Base-by-base conservation (phyloP, 2,113 vertebrate species). In the Diadophis punctatus region DNA sequence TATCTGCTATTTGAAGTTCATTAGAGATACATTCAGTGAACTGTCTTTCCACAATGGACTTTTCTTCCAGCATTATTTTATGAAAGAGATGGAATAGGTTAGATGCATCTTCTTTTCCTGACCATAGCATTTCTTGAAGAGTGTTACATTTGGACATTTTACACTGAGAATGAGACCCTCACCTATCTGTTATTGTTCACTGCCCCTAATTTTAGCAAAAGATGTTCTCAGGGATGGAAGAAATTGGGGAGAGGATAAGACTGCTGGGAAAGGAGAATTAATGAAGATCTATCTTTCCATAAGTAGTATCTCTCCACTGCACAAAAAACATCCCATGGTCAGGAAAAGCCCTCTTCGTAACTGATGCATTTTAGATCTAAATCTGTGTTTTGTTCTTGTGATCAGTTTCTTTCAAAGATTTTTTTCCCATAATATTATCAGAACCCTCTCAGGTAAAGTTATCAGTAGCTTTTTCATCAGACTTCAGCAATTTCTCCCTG, bases 401-500 rank as follows among this genome's bases (percentile, higher is more conserved):
- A 93, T 30, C 22, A 39, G 27, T 90, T 60, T 5, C 58, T 85
- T 20, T 25, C 89, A 92, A 95, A 80, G 25, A 12, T 92, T 39
- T 80, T 80, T 74, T 39, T 39, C 4, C 74, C 53, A 43, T 60
- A 12, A 30, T 5, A 25, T 48, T 94, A 91, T 93, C 88, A 58
- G 92, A 49, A 51, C 27, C 74, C 89, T 93, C 90, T 93, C 39
- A 34, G 39, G 53, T 91, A 91, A 86, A 91, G 27, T 93, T 43
- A 93, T 94, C 92, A 88, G 93, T 93, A 94, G 56, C 92, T 80
- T 88, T 74, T 91, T 93, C 91, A 93, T 10, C 87, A 89, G 55
- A 30, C 94, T 95, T 95, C 93, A 92, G 90, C 85, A 90, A 95
- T 48, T 86, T 90, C 0, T 94, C 89, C 74, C 93, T 96, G 88